These are phyloP conservation scores for Pseudoips prasinana DNA, from an alignment of 2,888 invertebrate genomes.

Conservation along the genomic window DNA sequence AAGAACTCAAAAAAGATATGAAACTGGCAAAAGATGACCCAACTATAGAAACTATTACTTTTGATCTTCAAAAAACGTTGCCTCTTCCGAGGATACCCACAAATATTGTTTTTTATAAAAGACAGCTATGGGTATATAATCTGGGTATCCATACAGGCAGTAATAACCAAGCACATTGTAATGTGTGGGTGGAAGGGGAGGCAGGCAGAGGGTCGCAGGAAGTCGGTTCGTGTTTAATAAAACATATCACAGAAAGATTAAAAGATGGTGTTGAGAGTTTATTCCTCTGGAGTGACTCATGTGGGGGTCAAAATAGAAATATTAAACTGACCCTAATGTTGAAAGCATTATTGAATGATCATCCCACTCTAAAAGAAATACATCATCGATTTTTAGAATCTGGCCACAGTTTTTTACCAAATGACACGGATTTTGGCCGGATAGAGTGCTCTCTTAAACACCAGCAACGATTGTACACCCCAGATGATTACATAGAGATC, in stretches of 20 bases:
- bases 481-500: constrained; percentile 11
- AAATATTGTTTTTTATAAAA: too few species aligned
- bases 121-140: too few species aligned
- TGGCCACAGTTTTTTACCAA: constrained; percentile 21
- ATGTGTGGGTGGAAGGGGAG: constrained; percentile 21
- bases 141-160: too few species aligned
- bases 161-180: constrained; percentile 9
- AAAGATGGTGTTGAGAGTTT: constrained; percentile 7
- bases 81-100: too few species aligned
- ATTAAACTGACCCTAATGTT: constrained; percentile 28
- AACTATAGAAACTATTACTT: too few species aligned
- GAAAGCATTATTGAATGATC: constrained; percentile 21
- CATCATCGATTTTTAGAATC: constrained; percentile 19
- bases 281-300: constrained; percentile 17
- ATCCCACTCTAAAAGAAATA: constrained; percentile 19
- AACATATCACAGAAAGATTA: constrained; percentile 13
- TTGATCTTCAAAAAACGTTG: too few species aligned
- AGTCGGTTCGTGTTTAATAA: constrained; percentile 23
- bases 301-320: constrained; percentile 28
- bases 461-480: constrained; percentile 10
- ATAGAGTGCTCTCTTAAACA: constrained; percentile 17
- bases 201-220: constrained; percentile 27
- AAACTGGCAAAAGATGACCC: constrained; percentile 12
- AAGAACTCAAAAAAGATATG: constrained; percentile 15
- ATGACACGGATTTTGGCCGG: constrained; percentile 20